Conservation (phyloP, 2,888 invertebrate genomes). For the Busseola fusca region DNA sequence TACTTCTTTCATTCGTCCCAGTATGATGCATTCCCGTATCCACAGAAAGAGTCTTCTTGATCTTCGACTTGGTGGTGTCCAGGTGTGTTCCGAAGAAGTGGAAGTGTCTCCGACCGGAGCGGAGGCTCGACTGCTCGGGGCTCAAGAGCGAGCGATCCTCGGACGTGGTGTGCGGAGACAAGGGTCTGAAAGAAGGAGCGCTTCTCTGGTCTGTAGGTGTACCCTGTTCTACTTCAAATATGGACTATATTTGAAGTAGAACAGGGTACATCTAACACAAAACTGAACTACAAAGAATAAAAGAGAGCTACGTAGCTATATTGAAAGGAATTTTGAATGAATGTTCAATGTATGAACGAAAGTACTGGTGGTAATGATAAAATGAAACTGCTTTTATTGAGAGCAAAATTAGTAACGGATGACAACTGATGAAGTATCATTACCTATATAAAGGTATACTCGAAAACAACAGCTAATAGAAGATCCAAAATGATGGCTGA, state of each 20-base stretch:
- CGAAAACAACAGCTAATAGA: background rate
- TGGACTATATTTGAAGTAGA: no score
- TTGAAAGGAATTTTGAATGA: background rate
- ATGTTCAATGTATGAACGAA: no score
- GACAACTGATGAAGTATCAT: background rate
- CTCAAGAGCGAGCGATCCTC: slow-evolving; percentile 86
- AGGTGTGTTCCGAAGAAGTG: slow-evolving; percentile 86
- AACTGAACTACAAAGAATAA: background rate
- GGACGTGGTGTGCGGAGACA: slow-evolving; percentile 83
- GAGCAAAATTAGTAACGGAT: background rate
- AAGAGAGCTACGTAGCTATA: background rate
- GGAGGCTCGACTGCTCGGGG: slow-evolving; percentile 82
- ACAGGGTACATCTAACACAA: no score
- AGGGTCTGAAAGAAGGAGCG: slow-evolving; percentile 69
- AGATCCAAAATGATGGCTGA: background rate
- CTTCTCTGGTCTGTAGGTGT: slow-evolving; percentile 42
- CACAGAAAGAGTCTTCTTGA: slow-evolving; percentile 86
- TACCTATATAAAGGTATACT: background rate
- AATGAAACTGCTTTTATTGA: background rate
- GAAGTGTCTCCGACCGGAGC: slow-evolving; percentile 78
- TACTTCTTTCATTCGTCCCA: slow-evolving; percentile 82
- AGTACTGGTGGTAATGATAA: background rate
- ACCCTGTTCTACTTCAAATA: slow-evolving; percentile 17
- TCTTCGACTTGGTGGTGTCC: slow-evolving; percentile 83
- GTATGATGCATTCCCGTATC: slow-evolving; percentile 88